Conservation (phyloP, 2,888 invertebrate species). For the Synergus japonicus region DNA sequence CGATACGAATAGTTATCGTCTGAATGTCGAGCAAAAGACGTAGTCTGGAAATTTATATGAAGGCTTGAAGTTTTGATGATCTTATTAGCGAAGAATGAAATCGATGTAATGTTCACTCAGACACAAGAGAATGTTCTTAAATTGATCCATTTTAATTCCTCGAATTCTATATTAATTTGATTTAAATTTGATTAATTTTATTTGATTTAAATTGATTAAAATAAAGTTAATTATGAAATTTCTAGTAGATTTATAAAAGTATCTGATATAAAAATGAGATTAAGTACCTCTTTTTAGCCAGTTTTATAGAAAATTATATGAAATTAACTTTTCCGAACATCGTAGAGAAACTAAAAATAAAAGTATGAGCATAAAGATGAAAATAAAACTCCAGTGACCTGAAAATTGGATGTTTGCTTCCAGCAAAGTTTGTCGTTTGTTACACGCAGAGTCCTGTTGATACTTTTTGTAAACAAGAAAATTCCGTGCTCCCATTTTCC, state of each 20-base stretch:
- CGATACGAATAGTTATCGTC: slow-evolving; percentile 17
- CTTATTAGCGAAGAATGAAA: background rate
- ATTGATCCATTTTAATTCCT: too few species aligned
- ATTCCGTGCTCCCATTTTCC: background rate
- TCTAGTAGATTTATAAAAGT: too few species aligned
- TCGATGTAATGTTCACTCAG: too few species aligned
- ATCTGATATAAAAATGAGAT: too few species aligned
- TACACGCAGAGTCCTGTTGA: background rate
- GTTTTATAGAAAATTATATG: background rate
- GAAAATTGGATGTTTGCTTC: slow-evolving; percentile 14
- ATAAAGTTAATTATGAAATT: too few species aligned
- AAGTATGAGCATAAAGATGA: background rate
- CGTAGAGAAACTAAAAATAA: background rate
- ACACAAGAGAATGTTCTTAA: too few species aligned
- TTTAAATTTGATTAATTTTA: too few species aligned
- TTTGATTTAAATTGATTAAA: too few species aligned
- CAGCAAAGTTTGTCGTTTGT: background rate
- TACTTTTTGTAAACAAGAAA: slow-evolving; percentile 10
- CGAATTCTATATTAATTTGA: too few species aligned
- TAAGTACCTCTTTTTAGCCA: background rate
- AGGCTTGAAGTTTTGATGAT: background rate
- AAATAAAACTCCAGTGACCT: slow-evolving; percentile 1
- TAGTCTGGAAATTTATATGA: background rate
- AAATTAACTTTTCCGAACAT: background rate
- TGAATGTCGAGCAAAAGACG: slow-evolving; percentile 5